A percentile compares a stretch with the other conserved stretches of the same genome.
These are phyloP conservation scores for Enhydra lutris DNA, from an alignment of 2,113 vertebrate genomes.

Conservation along the genomic window DNA sequence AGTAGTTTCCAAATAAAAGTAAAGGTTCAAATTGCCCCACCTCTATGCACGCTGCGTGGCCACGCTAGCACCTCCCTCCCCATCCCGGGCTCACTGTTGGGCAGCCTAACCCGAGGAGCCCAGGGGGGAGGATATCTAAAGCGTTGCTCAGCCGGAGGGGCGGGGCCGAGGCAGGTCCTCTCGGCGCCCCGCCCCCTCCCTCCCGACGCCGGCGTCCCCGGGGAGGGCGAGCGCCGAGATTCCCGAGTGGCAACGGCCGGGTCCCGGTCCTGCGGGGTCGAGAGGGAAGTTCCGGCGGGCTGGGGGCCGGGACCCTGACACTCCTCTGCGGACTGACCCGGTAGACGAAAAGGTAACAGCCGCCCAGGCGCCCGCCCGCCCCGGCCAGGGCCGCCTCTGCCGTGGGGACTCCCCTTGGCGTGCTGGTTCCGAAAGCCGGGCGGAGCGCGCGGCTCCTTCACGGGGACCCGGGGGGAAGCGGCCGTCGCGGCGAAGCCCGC, in stretches of 20 bases:
- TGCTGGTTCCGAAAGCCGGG: neutral
- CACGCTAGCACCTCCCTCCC: accelerated
- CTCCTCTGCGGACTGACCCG: slow-evolving; percentile 57
- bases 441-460: accelerated
- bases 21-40: neutral
- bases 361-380: neutral
- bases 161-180: neutral
- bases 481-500: neutral
- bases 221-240: accelerated
- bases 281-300: neutral
- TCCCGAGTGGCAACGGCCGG: neutral
- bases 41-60: neutral
- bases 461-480: accelerated
- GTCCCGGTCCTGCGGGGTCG: accelerated
- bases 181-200: neutral
- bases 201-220: accelerated
- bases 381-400: no score
- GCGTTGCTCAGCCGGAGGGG: accelerated
- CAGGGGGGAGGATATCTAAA: accelerated
- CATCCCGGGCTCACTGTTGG: accelerated
- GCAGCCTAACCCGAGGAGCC: accelerated
- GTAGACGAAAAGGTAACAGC: slow-evolving; percentile 57
- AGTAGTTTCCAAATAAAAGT: neutral
- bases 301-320: neutral
- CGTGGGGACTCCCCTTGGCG: accelerated